Evolutionary conservation across 2,797 vertebrate genomes (phyloP).

Genomic region (Hypotaenidia philippensis): DNA sequence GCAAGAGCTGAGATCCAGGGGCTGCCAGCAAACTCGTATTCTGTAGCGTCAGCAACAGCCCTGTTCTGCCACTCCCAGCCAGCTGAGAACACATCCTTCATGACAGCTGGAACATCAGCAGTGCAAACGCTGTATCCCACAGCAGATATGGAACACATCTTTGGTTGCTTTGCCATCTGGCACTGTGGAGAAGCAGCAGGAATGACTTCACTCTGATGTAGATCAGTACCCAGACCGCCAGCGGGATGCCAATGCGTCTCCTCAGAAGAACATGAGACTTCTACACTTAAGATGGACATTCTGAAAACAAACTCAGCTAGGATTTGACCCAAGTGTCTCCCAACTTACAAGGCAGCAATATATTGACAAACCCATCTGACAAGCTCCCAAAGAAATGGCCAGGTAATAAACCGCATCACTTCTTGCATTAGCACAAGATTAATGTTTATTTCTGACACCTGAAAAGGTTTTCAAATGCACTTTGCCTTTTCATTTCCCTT

Average conservation of each 20-base stretch:
- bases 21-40: constrained; percentile 63
- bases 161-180: not conserved
- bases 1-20: constrained; percentile 20
- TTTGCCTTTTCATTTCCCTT: not conserved
- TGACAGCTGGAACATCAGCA: not conserved
- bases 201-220: not conserved
- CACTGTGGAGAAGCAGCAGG: not conserved
- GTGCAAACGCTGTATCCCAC: not conserved
- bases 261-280: not conserved
- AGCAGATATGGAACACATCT: not conserved
- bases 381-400: not conserved
- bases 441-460: not conserved
- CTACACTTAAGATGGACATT: not conserved
- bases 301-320: not conserved
- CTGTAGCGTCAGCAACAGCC: constrained; percentile 45
- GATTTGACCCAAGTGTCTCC: not conserved
- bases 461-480: not conserved
- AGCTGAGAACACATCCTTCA: not conserved
- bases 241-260: not conserved
- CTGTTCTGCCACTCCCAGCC: constrained; percentile 11
- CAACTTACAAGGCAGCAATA: not conserved
- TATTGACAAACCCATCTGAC: not conserved
- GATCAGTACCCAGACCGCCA: not conserved
- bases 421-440: not conserved
- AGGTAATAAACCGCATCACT: not conserved